Evolutionary conservation across 2,113 vertebrate species (phyloP).

Genomic region (Pampusana beccarii): DNA sequence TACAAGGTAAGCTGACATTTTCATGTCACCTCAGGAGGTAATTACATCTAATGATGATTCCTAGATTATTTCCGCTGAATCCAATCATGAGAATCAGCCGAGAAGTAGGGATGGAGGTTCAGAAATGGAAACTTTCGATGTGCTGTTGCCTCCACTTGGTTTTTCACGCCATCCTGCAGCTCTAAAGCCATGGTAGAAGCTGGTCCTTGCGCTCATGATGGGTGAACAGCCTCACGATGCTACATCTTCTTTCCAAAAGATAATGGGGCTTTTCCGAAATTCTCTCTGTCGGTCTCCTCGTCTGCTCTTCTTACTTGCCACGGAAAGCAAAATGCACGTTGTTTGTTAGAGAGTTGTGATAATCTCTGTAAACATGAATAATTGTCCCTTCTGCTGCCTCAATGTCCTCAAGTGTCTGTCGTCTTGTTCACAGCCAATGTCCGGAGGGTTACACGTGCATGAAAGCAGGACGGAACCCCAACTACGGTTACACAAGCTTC

Average conservation of each 20-base stretch:
- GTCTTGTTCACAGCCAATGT: constrained; percentile 81
- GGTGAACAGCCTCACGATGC: rapidly evolving
- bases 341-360: not conserved
- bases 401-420: not conserved
- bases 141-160: not conserved
- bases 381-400: not conserved
- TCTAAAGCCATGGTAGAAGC: rapidly evolving
- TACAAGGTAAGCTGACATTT: not conserved
- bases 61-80: not conserved
- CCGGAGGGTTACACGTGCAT: constrained; percentile 95
- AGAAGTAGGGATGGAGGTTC: not conserved
- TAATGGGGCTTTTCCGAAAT: not conserved
- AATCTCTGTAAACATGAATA: not conserved
- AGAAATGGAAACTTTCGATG: rapidly evolving
- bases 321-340: not conserved
- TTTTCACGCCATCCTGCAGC: not conserved
- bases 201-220: not conserved
- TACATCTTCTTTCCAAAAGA: not conserved
- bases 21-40: not conserved
- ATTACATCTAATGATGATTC: rapidly evolving
- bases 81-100: rapidly evolving
- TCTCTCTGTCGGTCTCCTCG: not conserved
- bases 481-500: constrained; percentile 98
- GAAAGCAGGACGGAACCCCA: constrained; percentile 96
- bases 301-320: rapidly evolving